Percentiles rank a stretch among this genome's conserved stretches.
These are phyloP conservation scores for Gadopsis marmoratus DNA, from an alignment of 2,797 vertebrate species.

Conservation along the genomic window DNA sequence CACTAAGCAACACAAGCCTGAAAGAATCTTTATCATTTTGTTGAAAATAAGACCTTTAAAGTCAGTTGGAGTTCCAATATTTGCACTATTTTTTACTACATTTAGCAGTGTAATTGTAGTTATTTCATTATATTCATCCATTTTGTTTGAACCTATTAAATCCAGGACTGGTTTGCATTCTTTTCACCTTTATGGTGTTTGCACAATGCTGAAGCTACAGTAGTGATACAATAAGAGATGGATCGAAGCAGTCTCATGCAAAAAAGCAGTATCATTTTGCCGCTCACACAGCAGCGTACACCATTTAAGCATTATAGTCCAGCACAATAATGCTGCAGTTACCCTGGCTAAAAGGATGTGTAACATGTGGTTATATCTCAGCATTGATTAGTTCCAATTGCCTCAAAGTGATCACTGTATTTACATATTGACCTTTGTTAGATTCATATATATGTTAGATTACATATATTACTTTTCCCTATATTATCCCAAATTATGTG, in stretches of 20 bases:
- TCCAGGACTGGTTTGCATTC: background rate
- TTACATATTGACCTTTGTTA: constrained; percentile 7
- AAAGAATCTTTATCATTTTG: constrained; percentile 9
- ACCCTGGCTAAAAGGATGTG: background rate
- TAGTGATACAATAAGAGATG: background rate
- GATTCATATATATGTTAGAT: no score
- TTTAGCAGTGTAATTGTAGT: background rate
- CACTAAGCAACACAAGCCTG: background rate
- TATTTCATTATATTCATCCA: background rate
- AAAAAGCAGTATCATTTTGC: background rate
- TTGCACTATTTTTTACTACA: background rate
- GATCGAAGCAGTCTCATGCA: background rate
- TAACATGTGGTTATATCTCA: background rate
- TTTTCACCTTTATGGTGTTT: constrained; percentile 3
- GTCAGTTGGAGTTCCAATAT: constrained; percentile 5
- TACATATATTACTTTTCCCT: background rate
- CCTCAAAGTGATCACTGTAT: background rate
- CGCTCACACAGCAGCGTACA: background rate
- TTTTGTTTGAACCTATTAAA: constrained; percentile 2
- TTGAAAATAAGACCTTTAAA: background rate
- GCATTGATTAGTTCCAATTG: background rate
- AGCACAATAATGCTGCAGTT: background rate
- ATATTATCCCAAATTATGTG: background rate
- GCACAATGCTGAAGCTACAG: background rate
- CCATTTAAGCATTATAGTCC: background rate